phyloP scores from a whole-genome alignment of 1,140 invertebrate genomes.

The Dreissena polymorpha region DNA sequence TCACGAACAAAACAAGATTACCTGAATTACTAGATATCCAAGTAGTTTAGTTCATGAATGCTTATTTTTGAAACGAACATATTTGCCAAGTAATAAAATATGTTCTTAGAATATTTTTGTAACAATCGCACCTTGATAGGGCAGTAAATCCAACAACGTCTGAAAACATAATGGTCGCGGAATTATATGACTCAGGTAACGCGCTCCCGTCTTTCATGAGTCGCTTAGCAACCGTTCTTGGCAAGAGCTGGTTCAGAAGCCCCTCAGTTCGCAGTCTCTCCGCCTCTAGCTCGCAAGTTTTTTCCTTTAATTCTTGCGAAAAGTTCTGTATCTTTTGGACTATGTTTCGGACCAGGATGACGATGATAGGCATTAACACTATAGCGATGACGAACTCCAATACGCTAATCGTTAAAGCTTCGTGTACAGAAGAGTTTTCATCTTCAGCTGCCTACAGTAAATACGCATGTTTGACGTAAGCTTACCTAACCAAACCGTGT shows the following conservation, averaged over 20 bases:
- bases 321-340: slow-evolving; percentile 42
- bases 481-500: too few species aligned
- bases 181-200: slow-evolving; percentile 24
- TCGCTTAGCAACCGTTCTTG: slow-evolving; percentile 34
- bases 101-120: too few species aligned
- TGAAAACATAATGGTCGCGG: slow-evolving; percentile 83
- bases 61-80: too few species aligned
- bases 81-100: too few species aligned
- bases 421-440: slow-evolving; percentile 9
- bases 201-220: slow-evolving; percentile 11
- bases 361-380: slow-evolving; percentile 7
- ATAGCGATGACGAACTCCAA: slow-evolving; percentile 27
- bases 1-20: too few species aligned
- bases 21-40: too few species aligned
- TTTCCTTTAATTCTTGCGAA: slow-evolving; percentile 13
- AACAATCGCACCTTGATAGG: slow-evolving; percentile 79
- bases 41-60: too few species aligned
- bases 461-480: neutral
- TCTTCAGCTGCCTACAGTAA: slow-evolving; percentile 2
- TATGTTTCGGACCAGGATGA: slow-evolving; percentile 18
- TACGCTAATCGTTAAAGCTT: neutral
- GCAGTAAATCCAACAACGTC: slow-evolving; percentile 90
- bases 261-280: slow-evolving; percentile 39
- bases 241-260: slow-evolving; percentile 42
- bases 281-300: slow-evolving; percentile 8